Conservation (phyloP, 35 echinoderm and acorn worm genomes). For the Amphiura filiformis region DNA sequence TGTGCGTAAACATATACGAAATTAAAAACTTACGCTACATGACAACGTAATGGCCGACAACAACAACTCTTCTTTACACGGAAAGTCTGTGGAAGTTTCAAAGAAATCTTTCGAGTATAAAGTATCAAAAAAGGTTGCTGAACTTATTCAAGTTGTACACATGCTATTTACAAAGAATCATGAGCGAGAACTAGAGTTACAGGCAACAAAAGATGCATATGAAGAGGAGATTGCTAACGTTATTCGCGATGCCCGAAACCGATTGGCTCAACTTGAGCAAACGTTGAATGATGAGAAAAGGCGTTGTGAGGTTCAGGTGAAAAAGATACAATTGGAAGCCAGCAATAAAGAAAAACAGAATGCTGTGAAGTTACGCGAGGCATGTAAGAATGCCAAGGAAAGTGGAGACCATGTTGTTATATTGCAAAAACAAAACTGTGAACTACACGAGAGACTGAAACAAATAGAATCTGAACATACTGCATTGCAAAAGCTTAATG, state of each 20-base stretch:
- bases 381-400: not conserved
- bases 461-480: not conserved
- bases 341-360: constrained; percentile 21
- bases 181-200: constrained; percentile 82
- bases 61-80: not conserved
- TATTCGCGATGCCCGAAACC: constrained; percentile 51
- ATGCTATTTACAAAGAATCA: constrained; percentile 95
- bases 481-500: not conserved
- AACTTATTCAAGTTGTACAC: constrained; percentile 92
- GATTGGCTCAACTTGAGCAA: constrained; percentile 40
- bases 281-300: constrained; percentile 44
- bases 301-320: not conserved
- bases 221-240: constrained; percentile 74
- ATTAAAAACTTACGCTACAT: too few relatives aligned
- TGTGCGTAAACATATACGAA: too few relatives aligned
- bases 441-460: not conserved
- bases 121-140: constrained; percentile 95
- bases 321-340: constrained; percentile 10
- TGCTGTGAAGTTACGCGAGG: constrained; percentile 14
- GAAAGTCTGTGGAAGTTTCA: not conserved
- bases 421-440: not conserved
- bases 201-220: constrained; percentile 62
- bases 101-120: constrained; percentile 86
- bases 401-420: constrained; percentile 6
- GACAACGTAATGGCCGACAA: not conserved